phyloP scores from a whole-genome alignment of 2,113 vertebrate genomes.

The Australoheros scitulus region DNA sequence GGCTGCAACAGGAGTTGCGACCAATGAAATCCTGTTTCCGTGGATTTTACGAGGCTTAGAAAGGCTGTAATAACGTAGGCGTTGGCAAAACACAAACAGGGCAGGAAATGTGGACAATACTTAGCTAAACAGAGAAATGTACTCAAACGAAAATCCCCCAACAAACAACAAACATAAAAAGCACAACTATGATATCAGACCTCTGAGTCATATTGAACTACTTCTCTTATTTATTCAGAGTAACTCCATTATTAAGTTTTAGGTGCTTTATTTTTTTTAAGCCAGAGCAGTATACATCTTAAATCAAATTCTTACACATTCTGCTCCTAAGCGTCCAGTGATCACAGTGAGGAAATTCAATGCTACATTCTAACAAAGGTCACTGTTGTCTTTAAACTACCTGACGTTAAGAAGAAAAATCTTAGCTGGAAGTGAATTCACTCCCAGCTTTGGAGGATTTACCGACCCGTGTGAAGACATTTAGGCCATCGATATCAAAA shows the following conservation, averaged over 20 bases:
- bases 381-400: too few relatives aligned
- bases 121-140: neutral
- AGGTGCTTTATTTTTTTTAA: too few relatives aligned
- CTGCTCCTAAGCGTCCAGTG: too few relatives aligned
- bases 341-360: too few relatives aligned
- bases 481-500: neutral
- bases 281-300: too few relatives aligned
- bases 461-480: neutral
- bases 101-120: conserved; percentile 27
- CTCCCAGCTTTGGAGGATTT: too few relatives aligned
- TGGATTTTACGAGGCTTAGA: neutral
- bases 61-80: conserved; percentile 6
- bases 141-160: neutral
- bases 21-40: neutral
- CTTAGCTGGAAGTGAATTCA: too few relatives aligned
- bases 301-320: too few relatives aligned
- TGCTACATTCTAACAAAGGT: too few relatives aligned
- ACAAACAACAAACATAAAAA: neutral
- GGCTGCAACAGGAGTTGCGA: neutral
- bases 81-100: neutral
- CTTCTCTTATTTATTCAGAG: neutral
- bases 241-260: too few relatives aligned
- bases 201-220: neutral
- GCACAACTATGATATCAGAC: neutral
- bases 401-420: too few relatives aligned